A percentile compares a stretch with the other conserved stretches of the same genome.
phyloP scores from a whole-genome alignment of 2,113 vertebrate species.

The Morone chrysops region DNA sequence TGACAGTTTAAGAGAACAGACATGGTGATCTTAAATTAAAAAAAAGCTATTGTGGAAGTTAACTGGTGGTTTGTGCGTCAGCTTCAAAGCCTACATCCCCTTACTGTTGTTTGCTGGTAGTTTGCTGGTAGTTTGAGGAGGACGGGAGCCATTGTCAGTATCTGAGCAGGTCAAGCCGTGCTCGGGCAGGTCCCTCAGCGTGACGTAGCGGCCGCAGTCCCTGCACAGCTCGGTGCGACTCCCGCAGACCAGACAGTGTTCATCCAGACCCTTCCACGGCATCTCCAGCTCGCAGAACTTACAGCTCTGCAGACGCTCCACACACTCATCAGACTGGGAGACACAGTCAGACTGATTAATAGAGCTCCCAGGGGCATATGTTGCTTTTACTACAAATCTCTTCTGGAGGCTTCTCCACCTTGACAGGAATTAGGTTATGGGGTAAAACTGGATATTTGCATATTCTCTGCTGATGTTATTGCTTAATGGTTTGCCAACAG shows the following conservation, averaged over 20 bases:
- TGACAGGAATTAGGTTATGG: not conserved
- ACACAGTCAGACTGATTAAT: not conserved
- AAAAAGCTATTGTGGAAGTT: not conserved
- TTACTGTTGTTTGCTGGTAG: not conserved
- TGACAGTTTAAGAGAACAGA: not conserved
- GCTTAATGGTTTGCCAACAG: not conserved
- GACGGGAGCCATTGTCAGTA: not conserved
- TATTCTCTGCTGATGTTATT: too few relatives aligned
- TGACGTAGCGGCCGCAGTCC: constrained; percentile 80
- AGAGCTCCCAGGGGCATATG: too few relatives aligned
- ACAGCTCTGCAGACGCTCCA: constrained; percentile 74
- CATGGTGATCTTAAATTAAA: not conserved
- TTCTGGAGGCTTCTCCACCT: not conserved
- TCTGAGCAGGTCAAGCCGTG: constrained; percentile 76
- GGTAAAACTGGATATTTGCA: too few relatives aligned
- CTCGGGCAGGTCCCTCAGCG: constrained; percentile 59
- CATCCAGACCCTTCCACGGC: constrained; percentile 65
- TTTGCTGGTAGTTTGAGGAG: not conserved
- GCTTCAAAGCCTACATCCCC: not conserved
- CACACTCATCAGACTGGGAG: constrained; percentile 79
- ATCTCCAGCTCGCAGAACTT: constrained; percentile 84
- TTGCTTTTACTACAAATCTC: not conserved
- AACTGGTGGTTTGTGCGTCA: not conserved
- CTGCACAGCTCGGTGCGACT: constrained; percentile 80
- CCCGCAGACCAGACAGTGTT: constrained; percentile 81